These are phyloP conservation scores for Rhegmatorhina hoffmannsi DNA, from an alignment of 2,113 vertebrate species.

Conservation along the genomic window DNA sequence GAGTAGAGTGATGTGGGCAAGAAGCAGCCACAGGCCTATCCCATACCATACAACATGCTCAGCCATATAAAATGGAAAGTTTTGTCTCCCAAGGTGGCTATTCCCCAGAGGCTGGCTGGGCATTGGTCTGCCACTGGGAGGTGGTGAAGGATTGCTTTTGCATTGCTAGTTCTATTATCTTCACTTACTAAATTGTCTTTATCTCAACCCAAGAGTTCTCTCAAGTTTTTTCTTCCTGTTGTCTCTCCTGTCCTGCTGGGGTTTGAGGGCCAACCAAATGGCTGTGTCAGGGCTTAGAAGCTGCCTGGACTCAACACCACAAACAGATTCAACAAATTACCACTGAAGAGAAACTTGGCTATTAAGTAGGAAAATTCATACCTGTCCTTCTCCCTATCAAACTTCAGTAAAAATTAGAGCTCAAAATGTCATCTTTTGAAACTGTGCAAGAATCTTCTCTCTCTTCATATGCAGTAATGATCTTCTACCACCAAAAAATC, in stretches of 20 bases:
- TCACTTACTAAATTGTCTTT: background rate
- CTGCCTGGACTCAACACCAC: background rate
- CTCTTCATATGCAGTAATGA: background rate
- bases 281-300: background rate
- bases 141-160: background rate
- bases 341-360: background rate
- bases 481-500: background rate
- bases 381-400: background rate
- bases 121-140: background rate
- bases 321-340: background rate
- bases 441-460: background rate
- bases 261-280: fast-evolving
- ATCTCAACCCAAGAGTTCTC: background rate
- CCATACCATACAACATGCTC: background rate
- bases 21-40: background rate
- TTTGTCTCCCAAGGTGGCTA: background rate
- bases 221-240: background rate
- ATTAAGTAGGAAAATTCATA: background rate
- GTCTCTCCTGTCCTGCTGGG: background rate
- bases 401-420: background rate
- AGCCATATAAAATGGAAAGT: background rate
- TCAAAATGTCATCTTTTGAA: background rate
- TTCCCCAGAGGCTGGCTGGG: background rate
- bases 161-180: background rate
- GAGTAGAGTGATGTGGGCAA: background rate